Conservation (phyloP, 2,797 vertebrate genomes). For the Remorina albescens region DNA sequence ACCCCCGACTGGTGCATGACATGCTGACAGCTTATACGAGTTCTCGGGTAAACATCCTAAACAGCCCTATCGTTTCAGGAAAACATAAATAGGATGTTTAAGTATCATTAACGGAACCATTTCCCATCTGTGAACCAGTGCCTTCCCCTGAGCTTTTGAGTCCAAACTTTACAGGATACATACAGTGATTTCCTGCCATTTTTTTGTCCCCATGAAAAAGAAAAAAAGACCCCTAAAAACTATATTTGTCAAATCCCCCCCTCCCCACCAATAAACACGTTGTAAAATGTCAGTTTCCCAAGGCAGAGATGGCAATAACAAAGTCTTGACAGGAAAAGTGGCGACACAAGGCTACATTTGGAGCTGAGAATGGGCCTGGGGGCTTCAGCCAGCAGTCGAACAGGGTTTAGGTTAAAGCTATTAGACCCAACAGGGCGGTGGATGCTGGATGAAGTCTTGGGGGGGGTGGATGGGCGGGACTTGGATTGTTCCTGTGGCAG, state of each 20-base stretch:
- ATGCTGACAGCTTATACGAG: slow-evolving; percentile 33
- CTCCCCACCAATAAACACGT: slow-evolving; percentile 64
- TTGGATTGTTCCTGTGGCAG: slow-evolving; percentile 47
- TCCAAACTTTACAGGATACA: slow-evolving; percentile 62
- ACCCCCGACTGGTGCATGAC: slow-evolving; percentile 19
- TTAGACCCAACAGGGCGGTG: slow-evolving; percentile 49
- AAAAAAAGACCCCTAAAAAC: slow-evolving; percentile 50
- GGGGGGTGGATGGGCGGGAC: slow-evolving; percentile 1
- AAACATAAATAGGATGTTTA: slow-evolving; percentile 65
- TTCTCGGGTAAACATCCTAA: slow-evolving; percentile 57
- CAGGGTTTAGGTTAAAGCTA: slow-evolving; percentile 45
- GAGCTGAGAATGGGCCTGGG: slow-evolving; percentile 51
- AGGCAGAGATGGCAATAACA: slow-evolving; percentile 60
- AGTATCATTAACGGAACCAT: slow-evolving; percentile 51
- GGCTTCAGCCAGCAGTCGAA: slow-evolving; percentile 42
- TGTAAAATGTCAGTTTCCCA: slow-evolving; percentile 66
- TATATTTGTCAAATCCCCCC: slow-evolving; percentile 50
- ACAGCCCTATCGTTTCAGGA: slow-evolving; percentile 46
- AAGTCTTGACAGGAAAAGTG: slow-evolving; percentile 68
- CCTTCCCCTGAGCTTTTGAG: slow-evolving; percentile 46
- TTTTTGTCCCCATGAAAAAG: slow-evolving; percentile 53
- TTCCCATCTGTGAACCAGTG: slow-evolving; percentile 49
- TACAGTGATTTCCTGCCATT: slow-evolving; percentile 62
- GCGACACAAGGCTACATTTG: slow-evolving; percentile 54
- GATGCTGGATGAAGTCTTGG: not conserved